Conservation (phyloP, 1,140 invertebrate genomes). For the Homalodisca vitripennis region DNA sequence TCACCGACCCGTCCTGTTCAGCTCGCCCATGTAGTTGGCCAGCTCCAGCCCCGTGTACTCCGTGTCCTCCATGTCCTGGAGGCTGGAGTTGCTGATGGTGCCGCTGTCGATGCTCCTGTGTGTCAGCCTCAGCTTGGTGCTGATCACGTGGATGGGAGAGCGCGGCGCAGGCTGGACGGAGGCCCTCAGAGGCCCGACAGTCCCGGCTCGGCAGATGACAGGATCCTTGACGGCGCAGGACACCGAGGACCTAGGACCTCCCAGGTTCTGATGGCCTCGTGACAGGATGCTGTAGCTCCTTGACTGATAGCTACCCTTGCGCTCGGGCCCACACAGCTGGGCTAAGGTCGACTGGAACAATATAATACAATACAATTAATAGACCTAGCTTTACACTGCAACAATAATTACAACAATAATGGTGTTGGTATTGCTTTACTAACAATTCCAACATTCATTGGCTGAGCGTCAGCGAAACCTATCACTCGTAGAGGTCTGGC, state of each 20-base stretch:
- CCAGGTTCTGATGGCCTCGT: too few species aligned
- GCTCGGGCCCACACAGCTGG: slow-evolving; percentile 47
- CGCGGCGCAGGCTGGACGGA: neutral
- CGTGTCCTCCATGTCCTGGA: slow-evolving; percentile 64
- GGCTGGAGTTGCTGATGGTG: slow-evolving; percentile 69
- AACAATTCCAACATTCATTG: too few species aligned
- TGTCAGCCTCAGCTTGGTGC: slow-evolving; percentile 5
- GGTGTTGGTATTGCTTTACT: too few species aligned
- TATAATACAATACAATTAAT: too few species aligned
- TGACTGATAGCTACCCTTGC: slow-evolving; percentile 40
- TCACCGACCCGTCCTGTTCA: slow-evolving; percentile 39
- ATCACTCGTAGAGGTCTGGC: too few species aligned
- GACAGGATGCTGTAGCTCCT: slow-evolving; percentile 38
- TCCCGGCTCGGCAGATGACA: too few species aligned
- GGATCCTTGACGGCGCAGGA: neutral
- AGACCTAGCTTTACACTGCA: too few species aligned
- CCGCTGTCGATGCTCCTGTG: too few species aligned
- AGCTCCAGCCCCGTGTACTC: slow-evolving; percentile 62
- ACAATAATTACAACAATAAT: too few species aligned
- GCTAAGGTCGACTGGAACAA: slow-evolving; percentile 44
- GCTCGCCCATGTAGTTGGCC: slow-evolving; percentile 40
- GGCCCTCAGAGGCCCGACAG: neutral
- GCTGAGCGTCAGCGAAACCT: too few species aligned
- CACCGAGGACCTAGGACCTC: neutral
- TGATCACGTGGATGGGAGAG: neutral